Evolutionary conservation across 2,113 vertebrate species (phyloP).

Genomic region (Pluvianellus socialis): DNA sequence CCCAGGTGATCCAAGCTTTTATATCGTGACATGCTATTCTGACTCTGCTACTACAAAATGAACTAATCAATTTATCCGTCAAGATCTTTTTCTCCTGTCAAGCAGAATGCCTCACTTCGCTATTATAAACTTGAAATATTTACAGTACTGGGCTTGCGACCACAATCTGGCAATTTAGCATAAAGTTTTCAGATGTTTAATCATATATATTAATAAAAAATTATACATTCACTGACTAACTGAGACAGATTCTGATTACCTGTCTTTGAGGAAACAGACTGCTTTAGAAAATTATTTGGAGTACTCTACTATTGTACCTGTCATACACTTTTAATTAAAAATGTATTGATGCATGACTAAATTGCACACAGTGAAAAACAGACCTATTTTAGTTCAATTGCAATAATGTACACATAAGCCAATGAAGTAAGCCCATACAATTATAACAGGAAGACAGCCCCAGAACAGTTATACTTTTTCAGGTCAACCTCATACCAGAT

Average conservation of each 20-base stretch:
- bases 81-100: constrained; percentile 15
- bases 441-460: constrained; percentile 36
- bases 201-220: constrained; percentile 57
- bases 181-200: constrained; percentile 50
- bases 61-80: background rate
- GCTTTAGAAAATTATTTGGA: constrained; percentile 72
- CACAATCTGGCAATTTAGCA: background rate
- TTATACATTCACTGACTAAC: background rate
- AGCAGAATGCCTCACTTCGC: background rate
- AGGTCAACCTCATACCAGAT: constrained; percentile 18
- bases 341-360: constrained; percentile 76
- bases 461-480: background rate
- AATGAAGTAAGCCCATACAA: constrained; percentile 45
- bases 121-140: background rate
- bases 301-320: constrained; percentile 70
- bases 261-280: constrained; percentile 55
- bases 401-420: constrained; percentile 46
- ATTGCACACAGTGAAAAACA: constrained; percentile 66
- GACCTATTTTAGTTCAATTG: constrained; percentile 61
- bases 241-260: constrained; percentile 68
- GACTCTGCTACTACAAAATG: background rate
- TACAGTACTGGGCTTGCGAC: background rate
- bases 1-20: background rate
- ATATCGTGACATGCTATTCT: background rate
- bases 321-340: constrained; percentile 81